Evolutionary conservation across 2,113 vertebrate species (phyloP).

Genomic region (Hylia prasina): DNA sequence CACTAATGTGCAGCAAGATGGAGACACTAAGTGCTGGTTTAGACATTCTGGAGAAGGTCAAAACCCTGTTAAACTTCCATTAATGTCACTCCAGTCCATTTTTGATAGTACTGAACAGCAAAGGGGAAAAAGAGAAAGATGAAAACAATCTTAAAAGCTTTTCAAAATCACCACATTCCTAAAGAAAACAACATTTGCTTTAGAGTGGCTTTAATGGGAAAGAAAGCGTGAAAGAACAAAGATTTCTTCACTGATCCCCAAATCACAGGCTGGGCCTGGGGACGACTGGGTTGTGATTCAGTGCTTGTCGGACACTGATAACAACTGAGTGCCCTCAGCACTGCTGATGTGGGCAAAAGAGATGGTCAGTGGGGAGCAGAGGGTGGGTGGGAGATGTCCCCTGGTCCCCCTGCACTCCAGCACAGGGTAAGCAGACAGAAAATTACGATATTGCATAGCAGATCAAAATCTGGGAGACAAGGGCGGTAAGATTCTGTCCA

Average conservation of each 20-base stretch:
- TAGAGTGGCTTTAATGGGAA: neutral
- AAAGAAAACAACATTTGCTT: neutral
- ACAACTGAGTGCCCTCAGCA: neutral
- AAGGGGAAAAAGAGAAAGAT: neutral
- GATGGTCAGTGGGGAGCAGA: neutral
- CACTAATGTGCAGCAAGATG: neutral
- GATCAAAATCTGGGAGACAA: neutral
- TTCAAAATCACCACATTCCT: neutral
- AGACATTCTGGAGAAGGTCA: neutral
- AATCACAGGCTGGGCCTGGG: neutral
- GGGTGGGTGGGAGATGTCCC: neutral
- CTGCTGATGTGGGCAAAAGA: neutral
- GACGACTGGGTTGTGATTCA: neutral
- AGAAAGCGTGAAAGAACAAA: neutral
- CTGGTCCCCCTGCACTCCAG: neutral
- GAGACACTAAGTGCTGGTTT: neutral
- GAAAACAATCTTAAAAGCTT: slow-evolving; percentile 24
- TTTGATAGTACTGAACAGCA: neutral
- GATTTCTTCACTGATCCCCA: neutral
- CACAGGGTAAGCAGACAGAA: neutral
- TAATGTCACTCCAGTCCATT: slow-evolving; percentile 5
- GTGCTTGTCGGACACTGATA: neutral
- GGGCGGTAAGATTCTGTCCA: neutral
- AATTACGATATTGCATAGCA: neutral
- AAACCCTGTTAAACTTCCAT: neutral